A percentile compares a stretch with the other conserved stretches of the same genome.
phyloP scores from a whole-genome alignment of 2,888 invertebrate species.

The Polyommatus icarus region DNA sequence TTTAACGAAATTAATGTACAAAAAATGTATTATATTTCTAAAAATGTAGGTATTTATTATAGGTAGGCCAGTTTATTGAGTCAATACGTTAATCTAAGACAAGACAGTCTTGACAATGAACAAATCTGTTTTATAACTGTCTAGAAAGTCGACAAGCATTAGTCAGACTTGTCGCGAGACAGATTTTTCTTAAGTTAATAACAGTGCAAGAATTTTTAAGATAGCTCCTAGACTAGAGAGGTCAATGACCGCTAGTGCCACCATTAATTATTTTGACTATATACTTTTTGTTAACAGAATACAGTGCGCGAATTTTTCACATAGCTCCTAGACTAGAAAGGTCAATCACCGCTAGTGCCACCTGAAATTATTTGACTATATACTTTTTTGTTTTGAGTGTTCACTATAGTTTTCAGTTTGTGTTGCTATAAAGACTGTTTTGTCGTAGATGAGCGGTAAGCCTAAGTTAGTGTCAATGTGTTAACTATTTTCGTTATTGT shows the following conservation, averaged over 20 bases:
- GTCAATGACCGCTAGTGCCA: too few species aligned
- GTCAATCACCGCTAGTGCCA: too few species aligned
- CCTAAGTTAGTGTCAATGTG: constrained; percentile 51
- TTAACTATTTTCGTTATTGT: constrained; percentile 64
- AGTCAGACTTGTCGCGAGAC: not conserved
- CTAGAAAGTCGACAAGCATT: not conserved
- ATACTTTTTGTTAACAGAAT: too few species aligned
- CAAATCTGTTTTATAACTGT: not conserved
- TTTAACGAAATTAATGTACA: constrained; percentile 76
- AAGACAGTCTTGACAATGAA: not conserved
- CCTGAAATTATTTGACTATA: too few species aligned
- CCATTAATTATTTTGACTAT: too few species aligned
- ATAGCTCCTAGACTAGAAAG: too few species aligned
- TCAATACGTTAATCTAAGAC: constrained; percentile 46
- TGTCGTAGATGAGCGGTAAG: constrained; percentile 42
- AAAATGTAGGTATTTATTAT: constrained; percentile 71
- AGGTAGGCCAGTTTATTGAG: constrained; percentile 75
- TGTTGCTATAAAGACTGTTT: not conserved
- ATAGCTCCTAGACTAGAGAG: too few species aligned
- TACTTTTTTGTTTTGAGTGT: too few species aligned
- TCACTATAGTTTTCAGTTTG: too few species aligned
- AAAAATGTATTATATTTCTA: constrained; percentile 59
- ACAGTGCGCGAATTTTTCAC: too few species aligned
- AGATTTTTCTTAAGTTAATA: not conserved
- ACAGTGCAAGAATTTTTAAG: too few species aligned